Evolutionary conservation across 2,888 invertebrate species (phyloP).

Genomic region (Drymonia ruficornis): DNA sequence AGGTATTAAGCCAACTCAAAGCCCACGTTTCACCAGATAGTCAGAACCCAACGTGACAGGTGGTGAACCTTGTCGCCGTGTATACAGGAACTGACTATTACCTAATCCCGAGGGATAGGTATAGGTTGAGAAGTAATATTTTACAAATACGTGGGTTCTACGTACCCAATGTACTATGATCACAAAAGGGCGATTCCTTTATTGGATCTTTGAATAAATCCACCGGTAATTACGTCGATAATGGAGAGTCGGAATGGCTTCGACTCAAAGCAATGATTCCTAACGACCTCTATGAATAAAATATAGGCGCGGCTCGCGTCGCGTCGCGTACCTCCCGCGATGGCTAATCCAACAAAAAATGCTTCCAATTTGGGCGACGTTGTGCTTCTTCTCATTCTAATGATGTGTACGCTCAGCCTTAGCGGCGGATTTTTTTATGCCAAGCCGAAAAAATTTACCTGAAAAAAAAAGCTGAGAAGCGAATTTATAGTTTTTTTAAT

Average conservation of each 20-base stretch:
- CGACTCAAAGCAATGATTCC: slow-evolving; percentile 2
- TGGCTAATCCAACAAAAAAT: slow-evolving; percentile 8
- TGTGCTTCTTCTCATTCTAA: slow-evolving; percentile 1
- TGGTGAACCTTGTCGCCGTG: too few species aligned
- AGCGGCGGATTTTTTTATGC: not conserved
- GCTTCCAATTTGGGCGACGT: slow-evolving; percentile 5
- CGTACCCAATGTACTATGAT: not conserved
- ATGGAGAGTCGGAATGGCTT: not conserved
- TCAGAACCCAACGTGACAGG: too few species aligned
- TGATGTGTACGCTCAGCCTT: not conserved
- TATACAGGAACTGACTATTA: too few species aligned
- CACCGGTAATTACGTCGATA: slow-evolving; percentile 6
- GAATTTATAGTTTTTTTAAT: too few species aligned
- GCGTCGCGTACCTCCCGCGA: not conserved
- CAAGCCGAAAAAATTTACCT: too few species aligned
- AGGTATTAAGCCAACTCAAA: too few species aligned
- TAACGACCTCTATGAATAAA: slow-evolving; percentile 6
- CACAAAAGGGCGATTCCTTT: slow-evolving; percentile 2
- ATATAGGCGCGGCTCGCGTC: slow-evolving; percentile 1
- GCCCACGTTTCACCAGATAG: too few species aligned
- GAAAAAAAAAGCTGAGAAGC: too few species aligned
- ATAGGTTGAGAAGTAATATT: not conserved
- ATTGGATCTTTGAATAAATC: slow-evolving; percentile 5
- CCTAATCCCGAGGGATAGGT: too few species aligned
- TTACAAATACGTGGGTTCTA: not conserved